These are phyloP conservation scores for Serinus canaria DNA, from an alignment of 2,113 vertebrate genomes.

Conservation along the genomic window DNA sequence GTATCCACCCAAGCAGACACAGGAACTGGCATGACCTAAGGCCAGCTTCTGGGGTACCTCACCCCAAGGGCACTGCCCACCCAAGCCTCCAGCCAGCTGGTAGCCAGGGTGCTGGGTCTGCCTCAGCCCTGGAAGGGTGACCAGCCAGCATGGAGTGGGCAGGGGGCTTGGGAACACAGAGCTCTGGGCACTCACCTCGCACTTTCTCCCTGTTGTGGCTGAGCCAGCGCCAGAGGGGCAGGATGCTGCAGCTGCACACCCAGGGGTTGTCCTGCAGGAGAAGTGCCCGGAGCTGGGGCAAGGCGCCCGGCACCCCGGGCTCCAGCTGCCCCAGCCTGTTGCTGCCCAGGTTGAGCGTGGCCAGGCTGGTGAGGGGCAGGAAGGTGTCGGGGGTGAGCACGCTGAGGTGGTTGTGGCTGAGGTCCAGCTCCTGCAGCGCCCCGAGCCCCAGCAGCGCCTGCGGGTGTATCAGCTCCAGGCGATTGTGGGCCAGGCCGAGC, in stretches of 20 bases:
- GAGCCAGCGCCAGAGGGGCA: constrained; percentile 73
- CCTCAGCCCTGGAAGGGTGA: neutral
- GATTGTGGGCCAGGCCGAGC: constrained; percentile 70
- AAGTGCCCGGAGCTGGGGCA: constrained; percentile 61
- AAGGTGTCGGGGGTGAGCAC: constrained; percentile 62
- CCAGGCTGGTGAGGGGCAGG: constrained; percentile 53
- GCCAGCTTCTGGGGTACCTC: neutral
- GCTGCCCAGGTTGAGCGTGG: constrained; percentile 46
- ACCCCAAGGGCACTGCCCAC: rapidly evolving
- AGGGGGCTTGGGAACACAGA: neutral
- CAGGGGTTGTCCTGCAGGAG: constrained; percentile 73
- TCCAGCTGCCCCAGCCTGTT: constrained; percentile 67
- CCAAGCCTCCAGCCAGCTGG: neutral
- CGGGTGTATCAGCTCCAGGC: constrained; percentile 62
- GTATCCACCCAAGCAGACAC: neutral
- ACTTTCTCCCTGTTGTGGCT: constrained; percentile 50
- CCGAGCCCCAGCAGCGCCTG: constrained; percentile 65
- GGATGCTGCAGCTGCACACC: constrained; percentile 73
- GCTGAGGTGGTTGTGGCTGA: constrained; percentile 68
- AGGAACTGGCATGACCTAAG: neutral
- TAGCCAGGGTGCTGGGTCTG: neutral
- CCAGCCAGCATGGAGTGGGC: rapidly evolving
- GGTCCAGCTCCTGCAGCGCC: constrained; percentile 66
- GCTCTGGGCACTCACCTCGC: constrained; percentile 57
- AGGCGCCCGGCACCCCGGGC: neutral